Conservation (phyloP, 2,113 vertebrate species). For the Notiomystis cincta region DNA sequence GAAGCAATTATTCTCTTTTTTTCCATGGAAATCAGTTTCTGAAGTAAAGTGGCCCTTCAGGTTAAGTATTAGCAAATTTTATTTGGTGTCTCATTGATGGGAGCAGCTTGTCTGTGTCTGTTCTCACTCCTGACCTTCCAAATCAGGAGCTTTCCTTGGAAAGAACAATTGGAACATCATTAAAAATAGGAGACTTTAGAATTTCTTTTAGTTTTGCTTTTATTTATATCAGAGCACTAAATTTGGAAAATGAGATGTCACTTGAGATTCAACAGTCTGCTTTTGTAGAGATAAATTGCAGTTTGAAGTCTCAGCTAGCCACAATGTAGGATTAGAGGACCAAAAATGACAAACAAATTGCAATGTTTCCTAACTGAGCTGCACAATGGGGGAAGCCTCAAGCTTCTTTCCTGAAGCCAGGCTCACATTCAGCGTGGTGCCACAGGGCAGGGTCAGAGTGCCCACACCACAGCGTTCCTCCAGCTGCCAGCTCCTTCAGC, state of each 20-base stretch:
- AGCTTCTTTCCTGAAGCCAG: not conserved
- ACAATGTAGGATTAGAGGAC: not conserved
- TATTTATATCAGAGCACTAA: not conserved
- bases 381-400: not conserved
- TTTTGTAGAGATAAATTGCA: not conserved
- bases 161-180: not conserved
- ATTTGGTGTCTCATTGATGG: not conserved
- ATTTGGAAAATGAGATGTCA: not conserved
- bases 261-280: not conserved
- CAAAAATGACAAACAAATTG: not conserved
- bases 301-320: not conserved
- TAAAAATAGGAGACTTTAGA: not conserved
- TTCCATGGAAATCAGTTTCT: not conserved
- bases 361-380: not conserved
- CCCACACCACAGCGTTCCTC: fast-evolving
- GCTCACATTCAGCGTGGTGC: not conserved
- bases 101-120: not conserved
- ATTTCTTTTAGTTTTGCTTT: not conserved
- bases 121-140: not conserved
- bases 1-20: not conserved
- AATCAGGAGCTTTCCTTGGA: not conserved
- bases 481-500: not conserved
- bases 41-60: not conserved
- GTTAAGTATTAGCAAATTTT: not conserved
- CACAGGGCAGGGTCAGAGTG: not conserved